Evolutionary conservation across 2,888 invertebrate species (phyloP).

Genomic region (Selenia dentaria): DNA sequence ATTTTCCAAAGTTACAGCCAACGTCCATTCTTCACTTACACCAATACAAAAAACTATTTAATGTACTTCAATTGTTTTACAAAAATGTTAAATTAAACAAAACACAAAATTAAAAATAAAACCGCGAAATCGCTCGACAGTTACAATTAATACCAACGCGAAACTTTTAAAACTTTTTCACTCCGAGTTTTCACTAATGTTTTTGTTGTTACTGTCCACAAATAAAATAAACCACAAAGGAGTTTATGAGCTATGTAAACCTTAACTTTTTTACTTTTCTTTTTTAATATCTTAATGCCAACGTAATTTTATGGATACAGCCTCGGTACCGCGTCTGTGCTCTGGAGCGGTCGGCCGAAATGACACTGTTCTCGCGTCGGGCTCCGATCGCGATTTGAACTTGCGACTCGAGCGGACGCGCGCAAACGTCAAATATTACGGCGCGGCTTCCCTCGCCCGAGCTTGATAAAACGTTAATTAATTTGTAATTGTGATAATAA

Average conservation of each 20-base stretch:
- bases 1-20: conserved; percentile 8
- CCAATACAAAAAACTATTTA: background rate
- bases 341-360: conserved; percentile 33
- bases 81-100: too few species aligned
- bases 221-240: conserved; percentile 1
- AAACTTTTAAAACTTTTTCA: conserved; percentile 6
- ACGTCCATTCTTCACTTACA: conserved; percentile 11
- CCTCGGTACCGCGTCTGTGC: conserved; percentile 9
- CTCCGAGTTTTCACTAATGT: conserved; percentile 10
- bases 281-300: too few species aligned
- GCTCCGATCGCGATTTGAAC: conserved; percentile 47
- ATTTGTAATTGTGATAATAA: too few species aligned
- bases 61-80: background rate
- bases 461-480: background rate
- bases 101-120: background rate
- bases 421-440: conserved; percentile 41
- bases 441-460: conserved; percentile 10
- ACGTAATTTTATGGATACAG: background rate
- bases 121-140: background rate
- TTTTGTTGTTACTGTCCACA: conserved; percentile 2
- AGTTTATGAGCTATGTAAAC: background rate
- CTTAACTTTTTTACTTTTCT: conserved; percentile 3
- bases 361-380: conserved; percentile 47
- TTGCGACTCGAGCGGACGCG: conserved; percentile 34
- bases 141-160: conserved; percentile 1